A percentile compares a stretch with the other conserved stretches of the same genome.
These are phyloP conservation scores for Arothron firmamentum DNA, from an alignment of 2,113 vertebrate species.

Conservation along the genomic window DNA sequence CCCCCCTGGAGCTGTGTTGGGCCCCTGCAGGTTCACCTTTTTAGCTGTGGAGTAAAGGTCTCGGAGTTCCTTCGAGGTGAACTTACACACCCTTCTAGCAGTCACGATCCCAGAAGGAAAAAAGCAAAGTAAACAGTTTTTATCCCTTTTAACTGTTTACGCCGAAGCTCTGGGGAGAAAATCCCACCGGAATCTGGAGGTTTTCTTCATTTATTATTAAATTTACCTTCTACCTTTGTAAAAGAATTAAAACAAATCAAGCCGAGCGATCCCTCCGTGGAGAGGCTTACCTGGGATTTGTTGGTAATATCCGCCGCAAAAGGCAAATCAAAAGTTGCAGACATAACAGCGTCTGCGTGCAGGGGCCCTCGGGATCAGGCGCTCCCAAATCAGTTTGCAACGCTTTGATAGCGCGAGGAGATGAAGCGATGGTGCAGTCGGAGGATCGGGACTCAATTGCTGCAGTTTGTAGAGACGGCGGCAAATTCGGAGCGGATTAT, in stretches of 20 bases:
- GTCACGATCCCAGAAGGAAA: conserved; percentile 27
- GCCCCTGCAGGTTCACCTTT: background rate
- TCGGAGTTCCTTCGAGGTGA: background rate
- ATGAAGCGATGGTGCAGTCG: conserved; percentile 24
- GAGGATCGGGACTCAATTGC: conserved; percentile 10
- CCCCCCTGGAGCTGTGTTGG: background rate
- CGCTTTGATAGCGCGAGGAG: conserved; percentile 41
- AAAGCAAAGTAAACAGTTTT: conserved; percentile 28
- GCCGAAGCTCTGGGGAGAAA: background rate
- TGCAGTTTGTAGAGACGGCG: conserved; percentile 24
- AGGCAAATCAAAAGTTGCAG: conserved; percentile 53
- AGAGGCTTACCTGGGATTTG: conserved; percentile 37
- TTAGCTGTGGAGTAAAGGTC: background rate
- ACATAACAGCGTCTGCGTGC: conserved; percentile 19
- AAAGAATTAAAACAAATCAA: conserved; percentile 52
- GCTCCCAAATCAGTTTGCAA: conserved; percentile 50
- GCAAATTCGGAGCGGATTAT: conserved; percentile 1
- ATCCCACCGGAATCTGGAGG: conserved; percentile 37
- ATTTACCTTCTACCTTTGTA: conserved; percentile 39
- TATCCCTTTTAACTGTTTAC: conserved; percentile 10
- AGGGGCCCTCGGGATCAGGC: conserved; percentile 31
- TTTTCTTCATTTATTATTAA: conserved; percentile 45
- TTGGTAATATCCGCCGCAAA: conserved; percentile 53
- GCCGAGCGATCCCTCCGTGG: conserved; percentile 30
- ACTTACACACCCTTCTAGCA: conserved; percentile 9